A percentile compares a stretch with the other conserved stretches of the same genome.
These are phyloP conservation scores for Noctua janthina DNA, from an alignment of 2,888 invertebrate genomes.

Conservation along the genomic window DNA sequence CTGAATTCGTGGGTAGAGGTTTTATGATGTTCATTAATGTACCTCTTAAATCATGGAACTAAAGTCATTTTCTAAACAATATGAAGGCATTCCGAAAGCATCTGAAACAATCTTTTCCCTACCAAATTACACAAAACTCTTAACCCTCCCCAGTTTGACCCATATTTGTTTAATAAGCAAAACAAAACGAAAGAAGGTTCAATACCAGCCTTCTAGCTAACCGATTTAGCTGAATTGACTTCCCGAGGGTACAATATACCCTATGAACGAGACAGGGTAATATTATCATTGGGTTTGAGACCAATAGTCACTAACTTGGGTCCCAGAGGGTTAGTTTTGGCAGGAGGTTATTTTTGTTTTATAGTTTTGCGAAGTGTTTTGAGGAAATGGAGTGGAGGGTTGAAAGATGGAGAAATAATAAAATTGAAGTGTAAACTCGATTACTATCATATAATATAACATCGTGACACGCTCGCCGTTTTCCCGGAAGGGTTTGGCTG, in stretches of 20 bases:
- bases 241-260: constrained; percentile 47
- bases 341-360: constrained; percentile 36
- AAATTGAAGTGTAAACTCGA: not conserved
- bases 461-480: not conserved
- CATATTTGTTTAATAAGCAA: constrained; percentile 42
- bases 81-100: not conserved
- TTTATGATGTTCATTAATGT: too few relatives aligned
- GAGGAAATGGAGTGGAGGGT: not conserved
- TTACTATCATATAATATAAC: not conserved
- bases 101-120: not conserved
- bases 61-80: not conserved
- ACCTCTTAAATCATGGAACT: not conserved
- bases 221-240: constrained; percentile 54
- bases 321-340: constrained; percentile 33
- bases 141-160: constrained; percentile 12
- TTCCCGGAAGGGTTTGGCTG: not conserved
- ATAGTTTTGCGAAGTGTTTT: constrained; percentile 8
- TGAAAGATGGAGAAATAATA: not conserved
- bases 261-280: constrained; percentile 39
- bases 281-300: constrained; percentile 46
- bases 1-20: too few relatives aligned
- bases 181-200: constrained; percentile 33
- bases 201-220: constrained; percentile 33
- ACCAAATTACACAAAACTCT: not conserved
- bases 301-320: constrained; percentile 41